These are phyloP conservation scores for Phylloscopus whistleri DNA, from an alignment of 2,113 vertebrate genomes.

Conservation along the genomic window DNA sequence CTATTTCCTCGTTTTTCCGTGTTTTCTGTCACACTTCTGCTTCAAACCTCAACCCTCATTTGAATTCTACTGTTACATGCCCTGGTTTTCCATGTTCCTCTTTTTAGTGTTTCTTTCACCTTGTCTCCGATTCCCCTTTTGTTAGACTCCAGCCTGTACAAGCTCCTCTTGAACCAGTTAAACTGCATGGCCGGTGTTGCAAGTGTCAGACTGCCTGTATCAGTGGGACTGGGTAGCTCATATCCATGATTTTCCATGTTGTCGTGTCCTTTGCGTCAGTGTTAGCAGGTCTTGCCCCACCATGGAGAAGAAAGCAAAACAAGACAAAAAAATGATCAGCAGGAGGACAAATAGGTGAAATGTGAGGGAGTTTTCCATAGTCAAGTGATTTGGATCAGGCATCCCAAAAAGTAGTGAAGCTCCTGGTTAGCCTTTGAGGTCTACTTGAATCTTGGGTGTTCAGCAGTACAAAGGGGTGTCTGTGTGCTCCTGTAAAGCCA, in stretches of 20 bases:
- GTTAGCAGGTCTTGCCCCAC: neutral
- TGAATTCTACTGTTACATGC: neutral
- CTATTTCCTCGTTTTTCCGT: neutral
- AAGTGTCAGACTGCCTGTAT: neutral
- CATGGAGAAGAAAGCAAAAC: neutral
- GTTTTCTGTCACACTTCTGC: neutral
- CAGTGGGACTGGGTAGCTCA: neutral
- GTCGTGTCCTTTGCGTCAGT: neutral
- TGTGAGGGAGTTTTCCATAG: neutral
- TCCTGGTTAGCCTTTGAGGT: neutral
- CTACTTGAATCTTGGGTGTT: neutral
- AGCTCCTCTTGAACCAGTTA: neutral
- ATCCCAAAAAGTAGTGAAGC: neutral
- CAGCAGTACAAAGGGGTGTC: neutral
- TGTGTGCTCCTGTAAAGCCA: neutral
- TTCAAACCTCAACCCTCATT: neutral
- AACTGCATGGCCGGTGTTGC: neutral
- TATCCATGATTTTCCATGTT: neutral
- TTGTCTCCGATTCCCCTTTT: slow-evolving; percentile 4
- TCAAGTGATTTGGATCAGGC: neutral
- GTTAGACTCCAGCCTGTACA: neutral
- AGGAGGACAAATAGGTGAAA: neutral
- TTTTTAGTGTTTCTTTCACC: slow-evolving; percentile 12
- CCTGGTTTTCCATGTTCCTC: slow-evolving; percentile 2
- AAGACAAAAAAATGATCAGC: neutral